These are phyloP conservation scores for Keiferia lycopersicella DNA, from an alignment of 2,888 invertebrate species.

Conservation along the genomic window DNA sequence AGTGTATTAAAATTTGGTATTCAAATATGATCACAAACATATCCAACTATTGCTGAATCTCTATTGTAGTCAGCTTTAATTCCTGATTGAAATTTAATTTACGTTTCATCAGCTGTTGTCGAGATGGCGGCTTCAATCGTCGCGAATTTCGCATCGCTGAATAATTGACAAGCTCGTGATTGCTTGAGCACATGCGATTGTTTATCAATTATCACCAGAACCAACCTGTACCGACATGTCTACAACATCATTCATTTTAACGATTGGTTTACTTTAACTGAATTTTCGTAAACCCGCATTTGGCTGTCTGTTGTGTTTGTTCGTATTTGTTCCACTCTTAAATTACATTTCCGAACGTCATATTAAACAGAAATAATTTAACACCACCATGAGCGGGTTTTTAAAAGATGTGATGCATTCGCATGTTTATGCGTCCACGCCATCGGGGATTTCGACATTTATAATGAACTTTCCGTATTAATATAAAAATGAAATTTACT, in stretches of 20 bases:
- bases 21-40: no score
- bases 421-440: background rate
- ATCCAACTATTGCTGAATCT: no score
- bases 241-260: background rate
- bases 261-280: background rate
- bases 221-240: no score
- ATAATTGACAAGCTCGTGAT: constrained; percentile 3
- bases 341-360: constrained; percentile 9
- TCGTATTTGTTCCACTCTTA: constrained; percentile 2
- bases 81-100: background rate
- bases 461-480: background rate
- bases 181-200: background rate
- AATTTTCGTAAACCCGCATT: background rate
- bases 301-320: background rate
- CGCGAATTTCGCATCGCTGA: background rate
- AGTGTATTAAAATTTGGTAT: no score
- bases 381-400: background rate
- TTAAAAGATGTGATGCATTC: constrained; percentile 8
- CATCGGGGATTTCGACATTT: background rate
- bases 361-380: constrained; percentile 10
- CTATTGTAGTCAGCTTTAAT: no score
- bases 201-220: no score
- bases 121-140: background rate
- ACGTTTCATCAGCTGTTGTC: background rate
- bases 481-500: background rate